phyloP scores from a whole-genome alignment of 2,113 vertebrate species.

The Onychorhynchus coronatus region DNA sequence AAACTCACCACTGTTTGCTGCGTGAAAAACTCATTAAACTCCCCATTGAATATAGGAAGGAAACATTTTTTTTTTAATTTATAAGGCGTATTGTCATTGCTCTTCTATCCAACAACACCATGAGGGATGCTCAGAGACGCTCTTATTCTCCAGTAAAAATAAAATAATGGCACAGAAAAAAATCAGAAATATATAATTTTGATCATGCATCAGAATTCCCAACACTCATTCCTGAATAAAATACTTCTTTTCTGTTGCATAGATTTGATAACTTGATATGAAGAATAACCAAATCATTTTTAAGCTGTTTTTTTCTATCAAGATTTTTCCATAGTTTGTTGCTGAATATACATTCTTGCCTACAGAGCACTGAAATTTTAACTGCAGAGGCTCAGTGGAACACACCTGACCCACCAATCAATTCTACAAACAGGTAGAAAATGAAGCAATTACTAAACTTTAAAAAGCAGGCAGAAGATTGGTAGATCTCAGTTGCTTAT shows the following conservation, averaged over 20 bases:
- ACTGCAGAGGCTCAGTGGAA: not conserved
- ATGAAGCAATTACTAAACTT: not conserved
- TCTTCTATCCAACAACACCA: conserved; percentile 19
- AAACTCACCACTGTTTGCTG: conserved; percentile 69
- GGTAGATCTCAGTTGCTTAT: not conserved
- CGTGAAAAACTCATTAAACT: conserved; percentile 69
- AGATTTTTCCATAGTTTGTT: not conserved
- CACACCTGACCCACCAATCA: not conserved
- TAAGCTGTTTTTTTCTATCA: not conserved
- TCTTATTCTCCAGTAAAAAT: not conserved
- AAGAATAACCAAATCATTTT: not conserved
- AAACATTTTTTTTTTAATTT: conserved; percentile 59
- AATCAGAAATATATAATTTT: not conserved
- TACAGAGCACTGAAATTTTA: not conserved
- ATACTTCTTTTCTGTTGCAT: not conserved
- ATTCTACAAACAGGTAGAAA: not conserved
- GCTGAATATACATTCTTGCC: not conserved
- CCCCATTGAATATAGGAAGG: conserved; percentile 56
- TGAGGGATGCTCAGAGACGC: not conserved
- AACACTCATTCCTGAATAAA: not conserved
- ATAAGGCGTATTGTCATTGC: conserved; percentile 37
- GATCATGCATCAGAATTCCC: not conserved
- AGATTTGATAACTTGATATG: not conserved
- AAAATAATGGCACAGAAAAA: not conserved
- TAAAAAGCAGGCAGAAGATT: not conserved